Percentiles rank a stretch among this genome's conserved stretches.
Conservation (phyloP, 2,113 vertebrate species). For the Ophthalmolycus amberensis region DNA sequence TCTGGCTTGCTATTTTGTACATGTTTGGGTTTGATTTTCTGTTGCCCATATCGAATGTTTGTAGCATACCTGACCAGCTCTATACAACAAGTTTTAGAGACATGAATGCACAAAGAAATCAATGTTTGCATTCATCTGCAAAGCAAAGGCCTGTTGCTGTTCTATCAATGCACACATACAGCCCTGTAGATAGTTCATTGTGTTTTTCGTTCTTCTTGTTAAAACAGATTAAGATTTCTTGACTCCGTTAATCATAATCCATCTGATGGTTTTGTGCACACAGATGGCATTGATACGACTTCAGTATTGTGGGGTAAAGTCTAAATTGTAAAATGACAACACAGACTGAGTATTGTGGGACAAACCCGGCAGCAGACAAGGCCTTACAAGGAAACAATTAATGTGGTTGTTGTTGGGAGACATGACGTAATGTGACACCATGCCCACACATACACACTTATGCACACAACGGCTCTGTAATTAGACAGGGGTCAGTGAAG, state of each 20-base stretch:
- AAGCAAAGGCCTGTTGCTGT: background rate
- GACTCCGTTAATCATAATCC: slow-evolving; percentile 9
- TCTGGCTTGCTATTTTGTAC: background rate
- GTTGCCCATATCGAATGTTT: background rate
- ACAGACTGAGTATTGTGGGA: slow-evolving; percentile 44
- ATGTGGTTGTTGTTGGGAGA: slow-evolving; percentile 53
- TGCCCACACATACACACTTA: slow-evolving; percentile 21
- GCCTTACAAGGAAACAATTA: slow-evolving; percentile 61
- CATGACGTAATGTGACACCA: slow-evolving; percentile 56
- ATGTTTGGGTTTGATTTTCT: background rate
- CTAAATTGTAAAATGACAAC: slow-evolving; percentile 35
- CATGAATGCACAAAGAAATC: background rate
- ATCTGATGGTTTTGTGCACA: slow-evolving; percentile 4
- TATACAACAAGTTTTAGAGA: background rate
- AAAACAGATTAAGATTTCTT: background rate
- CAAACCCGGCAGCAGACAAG: slow-evolving; percentile 35
- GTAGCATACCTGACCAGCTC: no score
- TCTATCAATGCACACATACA: background rate
- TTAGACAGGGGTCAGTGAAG: slow-evolving; percentile 43
- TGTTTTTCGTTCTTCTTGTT: background rate
- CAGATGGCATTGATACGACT: slow-evolving; percentile 8
- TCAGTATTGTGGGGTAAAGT: slow-evolving; percentile 1
- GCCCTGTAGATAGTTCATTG: background rate
- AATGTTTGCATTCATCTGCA: background rate
- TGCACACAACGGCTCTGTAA: slow-evolving; percentile 39